Conservation (phyloP, 2,113 vertebrate species). For the Platysternon megacephalum region DNA sequence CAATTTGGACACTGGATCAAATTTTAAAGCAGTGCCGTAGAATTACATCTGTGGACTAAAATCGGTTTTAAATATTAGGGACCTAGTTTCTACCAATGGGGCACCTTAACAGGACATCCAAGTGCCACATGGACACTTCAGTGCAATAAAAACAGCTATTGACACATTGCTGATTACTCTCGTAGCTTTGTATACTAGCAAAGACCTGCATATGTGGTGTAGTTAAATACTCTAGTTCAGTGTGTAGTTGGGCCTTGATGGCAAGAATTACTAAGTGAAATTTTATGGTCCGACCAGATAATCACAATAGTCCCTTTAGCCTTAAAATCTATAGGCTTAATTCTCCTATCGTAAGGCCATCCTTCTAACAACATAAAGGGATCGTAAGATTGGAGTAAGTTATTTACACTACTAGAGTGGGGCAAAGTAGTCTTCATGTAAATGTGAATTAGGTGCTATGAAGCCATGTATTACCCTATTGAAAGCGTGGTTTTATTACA, state of each 20-base stretch:
- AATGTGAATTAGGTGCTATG: not conserved
- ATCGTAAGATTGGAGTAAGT: conserved; percentile 37
- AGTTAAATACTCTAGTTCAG: not conserved
- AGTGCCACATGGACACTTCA: not conserved
- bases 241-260: not conserved
- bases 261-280: conserved; percentile 49
- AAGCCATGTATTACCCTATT: not conserved
- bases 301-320: conserved; percentile 33
- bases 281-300: not conserved
- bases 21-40: not conserved
- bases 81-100: not conserved
- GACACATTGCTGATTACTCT: not conserved
- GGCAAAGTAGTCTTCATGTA: conserved; percentile 18
- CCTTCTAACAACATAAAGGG: conserved; percentile 35
- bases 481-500: not conserved
- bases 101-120: not conserved
- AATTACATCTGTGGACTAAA: not conserved
- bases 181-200: not conserved
- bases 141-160: not conserved
- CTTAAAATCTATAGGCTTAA: conserved; percentile 51
- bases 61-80: not conserved
- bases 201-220: not conserved
- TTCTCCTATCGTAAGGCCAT: conserved; percentile 30
- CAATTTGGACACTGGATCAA: not conserved
- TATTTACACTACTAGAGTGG: not conserved